These are phyloP conservation scores for Calliphora vicina DNA, from an alignment of 1,140 invertebrate genomes.

Conservation along the genomic window DNA sequence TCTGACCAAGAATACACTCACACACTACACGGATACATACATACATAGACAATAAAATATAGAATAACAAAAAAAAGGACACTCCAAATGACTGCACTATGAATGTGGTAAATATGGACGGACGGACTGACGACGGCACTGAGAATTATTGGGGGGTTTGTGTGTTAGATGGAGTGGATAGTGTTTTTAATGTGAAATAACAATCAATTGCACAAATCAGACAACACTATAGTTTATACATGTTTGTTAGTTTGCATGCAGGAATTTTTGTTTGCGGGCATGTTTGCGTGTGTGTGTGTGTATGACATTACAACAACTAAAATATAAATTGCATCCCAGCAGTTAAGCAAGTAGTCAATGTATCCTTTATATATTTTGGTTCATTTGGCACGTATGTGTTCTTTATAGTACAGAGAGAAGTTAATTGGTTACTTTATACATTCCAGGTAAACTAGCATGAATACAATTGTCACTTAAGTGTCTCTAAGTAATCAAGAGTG, in stretches of 20 bases:
- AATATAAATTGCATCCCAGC: background rate
- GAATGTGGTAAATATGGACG: background rate
- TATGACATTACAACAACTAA: background rate
- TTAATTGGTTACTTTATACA: too few relatives aligned
- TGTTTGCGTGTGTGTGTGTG: background rate
- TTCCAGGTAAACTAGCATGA: too few relatives aligned
- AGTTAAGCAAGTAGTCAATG: too few relatives aligned
- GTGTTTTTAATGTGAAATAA: background rate
- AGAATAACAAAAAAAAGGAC: background rate
- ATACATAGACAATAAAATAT: background rate
- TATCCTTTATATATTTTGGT: too few relatives aligned
- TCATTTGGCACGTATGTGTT: too few relatives aligned
- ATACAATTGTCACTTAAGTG: too few relatives aligned
- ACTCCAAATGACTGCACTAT: background rate
- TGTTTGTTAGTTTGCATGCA: background rate
- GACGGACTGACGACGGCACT: background rate
- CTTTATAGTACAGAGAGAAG: too few relatives aligned
- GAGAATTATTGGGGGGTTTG: too few relatives aligned
- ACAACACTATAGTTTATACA: background rate
- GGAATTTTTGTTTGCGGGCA: background rate
- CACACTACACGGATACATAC: background rate
- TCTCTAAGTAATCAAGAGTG: too few relatives aligned
- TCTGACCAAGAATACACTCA: background rate
- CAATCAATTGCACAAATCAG: background rate
- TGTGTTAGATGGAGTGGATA: too few relatives aligned